A percentile compares a stretch with the other conserved stretches of the same genome.
phyloP scores from a whole-genome alignment of 1,140 invertebrate species.

The Drepana arcuata region DNA sequence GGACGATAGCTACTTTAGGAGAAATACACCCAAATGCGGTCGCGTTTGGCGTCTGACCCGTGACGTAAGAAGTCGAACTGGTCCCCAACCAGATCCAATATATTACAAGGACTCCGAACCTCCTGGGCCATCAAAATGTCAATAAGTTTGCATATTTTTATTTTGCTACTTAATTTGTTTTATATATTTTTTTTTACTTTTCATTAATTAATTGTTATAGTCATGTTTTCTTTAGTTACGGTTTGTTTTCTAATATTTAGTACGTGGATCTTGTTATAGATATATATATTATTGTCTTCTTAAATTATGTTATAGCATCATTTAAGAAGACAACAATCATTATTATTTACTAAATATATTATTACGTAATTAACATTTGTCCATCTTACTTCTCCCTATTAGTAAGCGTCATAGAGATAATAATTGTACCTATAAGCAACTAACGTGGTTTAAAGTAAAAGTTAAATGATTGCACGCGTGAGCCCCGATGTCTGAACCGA shows the following conservation, averaged over 20 bases:
- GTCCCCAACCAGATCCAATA: constrained; percentile 24
- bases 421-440: too few species aligned
- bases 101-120: constrained; percentile 18
- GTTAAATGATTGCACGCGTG: too few species aligned
- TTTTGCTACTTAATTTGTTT: background rate
- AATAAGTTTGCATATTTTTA: constrained; percentile 3
- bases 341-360: background rate
- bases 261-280: too few species aligned
- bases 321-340: background rate
- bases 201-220: background rate
- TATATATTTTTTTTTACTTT: constrained; percentile 4
- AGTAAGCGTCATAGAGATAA: too few species aligned
- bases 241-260: too few species aligned
- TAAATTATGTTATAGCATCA: background rate
- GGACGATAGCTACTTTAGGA: constrained; percentile 16
- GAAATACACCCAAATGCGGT: constrained; percentile 3
- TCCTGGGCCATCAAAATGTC: constrained; percentile 8
- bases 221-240: too few species aligned
- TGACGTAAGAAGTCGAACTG: constrained; percentile 16
- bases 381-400: too few species aligned
- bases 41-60: constrained; percentile 13
- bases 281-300: background rate
- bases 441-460: too few species aligned
- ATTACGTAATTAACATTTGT: background rate
- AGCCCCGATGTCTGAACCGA: too few species aligned